Percentiles rank a stretch among this genome's conserved stretches.
Evolutionary conservation across 2,888 invertebrate genomes (phyloP).

Genomic region (Dascillus cervinus): DNA sequence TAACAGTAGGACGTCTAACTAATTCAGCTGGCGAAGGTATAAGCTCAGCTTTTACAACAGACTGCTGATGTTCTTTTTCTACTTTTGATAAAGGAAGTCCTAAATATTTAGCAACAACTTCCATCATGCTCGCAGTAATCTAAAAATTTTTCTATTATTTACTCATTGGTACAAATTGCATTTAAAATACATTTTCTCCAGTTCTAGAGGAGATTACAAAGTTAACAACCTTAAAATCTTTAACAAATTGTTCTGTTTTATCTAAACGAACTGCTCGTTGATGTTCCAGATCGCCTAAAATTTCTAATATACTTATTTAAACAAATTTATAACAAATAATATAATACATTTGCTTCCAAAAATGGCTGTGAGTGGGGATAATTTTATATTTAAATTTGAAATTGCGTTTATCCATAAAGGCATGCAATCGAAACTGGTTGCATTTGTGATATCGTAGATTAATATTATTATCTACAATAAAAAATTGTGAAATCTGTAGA

Average conservation of each 20-base stretch:
- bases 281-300: slow-evolving; percentile 58
- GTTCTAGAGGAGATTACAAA: slow-evolving; percentile 64
- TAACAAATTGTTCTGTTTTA: slow-evolving; percentile 56
- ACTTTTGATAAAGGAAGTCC: slow-evolving; percentile 56
- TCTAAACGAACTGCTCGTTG: slow-evolving; percentile 60
- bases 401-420: slow-evolving; percentile 61
- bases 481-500: too few species aligned
- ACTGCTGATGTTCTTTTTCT: slow-evolving; percentile 59
- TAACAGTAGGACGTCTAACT: slow-evolving; percentile 2
- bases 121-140: slow-evolving; percentile 60
- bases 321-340: slow-evolving; percentile 3
- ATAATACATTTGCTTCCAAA: slow-evolving; percentile 59
- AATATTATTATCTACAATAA: slow-evolving; percentile 63
- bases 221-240: slow-evolving; percentile 53
- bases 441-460: slow-evolving; percentile 78
- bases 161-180: slow-evolving; percentile 2
- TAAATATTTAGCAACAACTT: slow-evolving; percentile 60
- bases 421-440: slow-evolving; percentile 70
- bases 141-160: slow-evolving; percentile 31
- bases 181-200: slow-evolving; percentile 55
- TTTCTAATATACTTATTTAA: slow-evolving; percentile 2
- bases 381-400: slow-evolving; percentile 41
- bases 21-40: slow-evolving; percentile 22
- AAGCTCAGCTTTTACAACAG: slow-evolving; percentile 60
- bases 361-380: slow-evolving; percentile 51